A percentile compares a stretch with the other conserved stretches of the same genome.
Conservation (phyloP, 2,797 vertebrate species). For the Hapalemur alaotrensis region DNA sequence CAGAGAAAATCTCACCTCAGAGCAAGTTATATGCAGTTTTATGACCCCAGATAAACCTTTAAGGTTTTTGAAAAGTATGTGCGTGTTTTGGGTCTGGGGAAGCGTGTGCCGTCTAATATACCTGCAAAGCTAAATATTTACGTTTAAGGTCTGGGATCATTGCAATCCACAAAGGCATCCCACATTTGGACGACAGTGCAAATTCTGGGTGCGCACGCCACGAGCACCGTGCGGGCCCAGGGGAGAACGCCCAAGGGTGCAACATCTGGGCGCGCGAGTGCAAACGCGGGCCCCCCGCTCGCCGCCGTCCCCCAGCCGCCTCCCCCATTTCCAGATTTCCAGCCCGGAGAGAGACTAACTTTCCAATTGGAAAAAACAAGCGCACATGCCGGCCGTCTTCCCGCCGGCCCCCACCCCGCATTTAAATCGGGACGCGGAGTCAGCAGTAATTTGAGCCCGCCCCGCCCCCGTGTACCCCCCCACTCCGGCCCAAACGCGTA, state of each 20-base stretch:
- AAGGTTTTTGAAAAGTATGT: background rate
- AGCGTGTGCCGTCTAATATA: background rate
- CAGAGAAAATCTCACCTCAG: background rate
- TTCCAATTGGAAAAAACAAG: slow-evolving; percentile 31
- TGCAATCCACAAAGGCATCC: background rate
- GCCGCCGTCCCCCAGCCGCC: background rate
- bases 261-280: background rate
- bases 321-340: background rate
- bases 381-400: background rate
- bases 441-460: slow-evolving; percentile 53
- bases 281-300: background rate
- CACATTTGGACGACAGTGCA: background rate
- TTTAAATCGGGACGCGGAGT: background rate
- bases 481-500: background rate
- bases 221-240: background rate
- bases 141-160: background rate
- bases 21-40: background rate
- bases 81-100: background rate
- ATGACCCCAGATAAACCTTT: background rate
- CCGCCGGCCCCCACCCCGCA: slow-evolving; percentile 13
- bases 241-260: background rate
- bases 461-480: slow-evolving; percentile 21
- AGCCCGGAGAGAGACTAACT: slow-evolving; percentile 15
- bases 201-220: background rate
- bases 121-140: background rate